These are phyloP conservation scores for Papilio gigon DNA, from an alignment of 2,888 invertebrate genomes.

Conservation along the genomic window DNA sequence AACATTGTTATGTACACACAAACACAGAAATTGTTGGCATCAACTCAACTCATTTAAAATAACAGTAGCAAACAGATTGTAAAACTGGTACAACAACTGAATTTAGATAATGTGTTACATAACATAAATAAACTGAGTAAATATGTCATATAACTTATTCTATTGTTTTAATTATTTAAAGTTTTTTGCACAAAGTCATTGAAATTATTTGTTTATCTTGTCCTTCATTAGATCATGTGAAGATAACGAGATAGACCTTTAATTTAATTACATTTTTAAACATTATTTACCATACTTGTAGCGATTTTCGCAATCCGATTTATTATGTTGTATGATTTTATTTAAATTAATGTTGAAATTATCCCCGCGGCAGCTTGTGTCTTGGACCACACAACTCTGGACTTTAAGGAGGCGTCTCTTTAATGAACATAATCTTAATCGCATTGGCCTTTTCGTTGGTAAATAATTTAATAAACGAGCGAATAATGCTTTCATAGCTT, in stretches of 20 bases:
- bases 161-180: not conserved
- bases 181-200: too few relatives aligned
- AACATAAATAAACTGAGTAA: not conserved
- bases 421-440: constrained; percentile 68
- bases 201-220: too few relatives aligned
- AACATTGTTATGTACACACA: not conserved
- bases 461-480: constrained; percentile 72
- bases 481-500: constrained; percentile 64
- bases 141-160: not conserved
- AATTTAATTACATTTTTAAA: too few relatives aligned
- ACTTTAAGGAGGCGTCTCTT: constrained; percentile 43
- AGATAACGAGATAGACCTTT: too few relatives aligned
- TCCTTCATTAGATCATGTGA: too few relatives aligned
- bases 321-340: too few relatives aligned
- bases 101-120: not conserved
- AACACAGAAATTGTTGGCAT: not conserved
- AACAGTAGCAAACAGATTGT: not conserved
- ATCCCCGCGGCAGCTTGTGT: constrained; percentile 21
- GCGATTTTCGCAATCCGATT: too few relatives aligned
- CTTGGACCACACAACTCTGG: constrained; percentile 41
- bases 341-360: too few relatives aligned
- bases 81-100: not conserved
- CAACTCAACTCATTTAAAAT: not conserved
- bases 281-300: too few relatives aligned
- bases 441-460: constrained; percentile 62